Percentiles rank a stretch among this genome's conserved stretches.
Evolutionary conservation across 2,888 invertebrate genomes (phyloP).

Genomic region (Lasioglossum lativentre): DNA sequence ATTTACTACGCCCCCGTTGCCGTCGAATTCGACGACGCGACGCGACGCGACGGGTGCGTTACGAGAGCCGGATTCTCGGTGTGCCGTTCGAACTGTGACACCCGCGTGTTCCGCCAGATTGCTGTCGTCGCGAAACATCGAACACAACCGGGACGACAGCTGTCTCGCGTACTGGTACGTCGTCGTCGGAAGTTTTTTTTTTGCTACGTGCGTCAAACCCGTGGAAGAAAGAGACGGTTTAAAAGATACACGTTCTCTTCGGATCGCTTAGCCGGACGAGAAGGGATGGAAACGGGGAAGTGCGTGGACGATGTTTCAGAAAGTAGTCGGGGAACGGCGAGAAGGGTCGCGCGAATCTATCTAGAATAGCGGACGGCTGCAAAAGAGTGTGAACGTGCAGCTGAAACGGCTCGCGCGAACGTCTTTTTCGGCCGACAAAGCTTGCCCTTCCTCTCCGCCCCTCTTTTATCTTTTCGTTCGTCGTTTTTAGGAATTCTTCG

Average conservation of each 20-base stretch:
- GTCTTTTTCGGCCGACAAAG: constrained; percentile 39
- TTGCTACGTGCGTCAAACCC: too few relatives aligned
- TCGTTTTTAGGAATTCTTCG: constrained; percentile 43
- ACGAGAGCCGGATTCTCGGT: not conserved
- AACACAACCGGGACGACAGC: not conserved
- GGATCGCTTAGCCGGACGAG: not conserved
- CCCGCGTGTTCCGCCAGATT: not conserved
- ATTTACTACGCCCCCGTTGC: too few relatives aligned
- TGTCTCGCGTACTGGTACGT: constrained; percentile 28
- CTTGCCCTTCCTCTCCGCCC: constrained; percentile 16
- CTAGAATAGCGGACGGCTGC: constrained; percentile 36
- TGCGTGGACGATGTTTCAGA: constrained; percentile 38
- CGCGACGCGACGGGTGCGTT: not conserved
- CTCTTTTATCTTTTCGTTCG: constrained; percentile 2
- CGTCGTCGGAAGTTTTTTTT: not conserved
- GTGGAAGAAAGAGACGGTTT: constrained; percentile 5
- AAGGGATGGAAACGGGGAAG: constrained; percentile 14
- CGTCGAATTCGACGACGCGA: too few relatives aligned
- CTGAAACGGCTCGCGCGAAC: constrained; percentile 40
- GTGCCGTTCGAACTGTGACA: not conserved
- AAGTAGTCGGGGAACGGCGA: constrained; percentile 32
- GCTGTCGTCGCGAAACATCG: not conserved
- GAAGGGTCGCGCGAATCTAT: constrained; percentile 46
- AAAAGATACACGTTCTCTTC: not conserved
- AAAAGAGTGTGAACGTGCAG: constrained; percentile 53